Base-by-base conservation (phyloP, 2,888 invertebrate species). In the Phengaris arion region DNA sequence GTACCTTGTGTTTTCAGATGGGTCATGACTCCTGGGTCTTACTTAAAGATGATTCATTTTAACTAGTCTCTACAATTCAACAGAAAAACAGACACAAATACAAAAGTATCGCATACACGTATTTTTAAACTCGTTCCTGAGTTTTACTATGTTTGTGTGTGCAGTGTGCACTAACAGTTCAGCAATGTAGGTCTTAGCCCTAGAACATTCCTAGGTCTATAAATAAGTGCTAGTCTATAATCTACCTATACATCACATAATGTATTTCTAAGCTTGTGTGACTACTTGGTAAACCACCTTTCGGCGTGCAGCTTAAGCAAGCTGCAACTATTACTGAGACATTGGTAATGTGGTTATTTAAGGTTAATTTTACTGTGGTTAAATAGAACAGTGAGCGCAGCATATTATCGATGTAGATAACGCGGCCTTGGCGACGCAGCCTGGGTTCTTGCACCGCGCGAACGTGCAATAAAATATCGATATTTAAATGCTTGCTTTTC, bases 181-280 rank as follows among this genome's bases (percentile, higher is more conserved):
- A 35, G 52, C 1, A 12, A 48, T 69, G n/a, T 46, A 15, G 69
- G 69, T 69, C 68, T 48, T 69, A 69, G 48, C 69, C 69, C 69
- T 48, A 69, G 64, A 64, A 74, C 55, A 74, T 57, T 74, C 46
- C 57, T 55, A 69, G 48, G 69, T 48, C 69, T 69, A 69, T n/a
- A 48, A 69, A 69, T 69, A 69, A 48, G 48, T 15, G 35, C 48
- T 48, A 46, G 10, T 6, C 68, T 69, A 69, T 15, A 69, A 13
- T 64, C 3, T 59, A 12, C 12, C 48, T 54, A 73, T 8, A 68
- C n/a, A 13, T 13, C 48, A 48, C 13, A 10, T 69, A 15, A 45
- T 48, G 15, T 69, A 69, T 69, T 48, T 15, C 48, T 69, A 69
- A 69, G 15, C 35, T 64, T 64, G 64, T 35, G 35, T 64, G 35